Percentiles rank a stretch among this genome's conserved stretches.
phyloP scores from a whole-genome alignment of 2,113 vertebrate species.

The Ictalurus furcatus region DNA sequence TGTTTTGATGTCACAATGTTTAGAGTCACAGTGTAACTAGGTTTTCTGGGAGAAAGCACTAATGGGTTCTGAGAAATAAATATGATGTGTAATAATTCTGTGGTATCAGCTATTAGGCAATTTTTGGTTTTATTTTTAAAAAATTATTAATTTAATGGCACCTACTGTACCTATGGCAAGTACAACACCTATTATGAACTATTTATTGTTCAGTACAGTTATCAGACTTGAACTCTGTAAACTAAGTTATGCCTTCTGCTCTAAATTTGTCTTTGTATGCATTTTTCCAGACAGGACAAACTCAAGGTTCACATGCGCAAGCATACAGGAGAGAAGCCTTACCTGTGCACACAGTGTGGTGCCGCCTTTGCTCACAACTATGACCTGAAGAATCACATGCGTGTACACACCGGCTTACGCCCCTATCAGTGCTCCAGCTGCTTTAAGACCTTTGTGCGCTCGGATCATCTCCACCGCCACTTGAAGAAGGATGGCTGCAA shows the following conservation, averaged over 20 bases:
- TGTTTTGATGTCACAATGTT: neutral
- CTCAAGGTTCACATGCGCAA: slow-evolving; percentile 99
- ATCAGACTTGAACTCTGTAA: neutral
- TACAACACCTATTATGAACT: neutral
- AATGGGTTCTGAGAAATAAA: neutral
- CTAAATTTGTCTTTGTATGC: slow-evolving; percentile 32
- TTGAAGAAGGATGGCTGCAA: slow-evolving; percentile 99
- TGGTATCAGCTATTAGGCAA: neutral
- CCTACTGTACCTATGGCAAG: neutral
- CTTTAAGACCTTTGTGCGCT: slow-evolving; percentile 98
- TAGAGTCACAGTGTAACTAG: neutral
- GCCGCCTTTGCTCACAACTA: slow-evolving; percentile 98
- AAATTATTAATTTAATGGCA: neutral
- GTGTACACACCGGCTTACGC: slow-evolving; percentile 94
- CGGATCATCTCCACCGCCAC: slow-evolving; percentile 97
- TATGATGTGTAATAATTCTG: neutral
- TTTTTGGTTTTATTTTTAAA: neutral
- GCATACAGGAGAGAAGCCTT: slow-evolving; percentile 98
- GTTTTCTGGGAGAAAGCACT: neutral
- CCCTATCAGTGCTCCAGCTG: slow-evolving; percentile 98
- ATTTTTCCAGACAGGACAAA: slow-evolving; percentile 91
- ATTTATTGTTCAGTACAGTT: neutral
- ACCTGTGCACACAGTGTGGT: slow-evolving; percentile 94
- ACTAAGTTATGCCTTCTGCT: neutral
- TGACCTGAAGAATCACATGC: slow-evolving; percentile 99